Base-by-base conservation (phyloP, 2,888 invertebrate species). In the Pegoplata infirma region DNA sequence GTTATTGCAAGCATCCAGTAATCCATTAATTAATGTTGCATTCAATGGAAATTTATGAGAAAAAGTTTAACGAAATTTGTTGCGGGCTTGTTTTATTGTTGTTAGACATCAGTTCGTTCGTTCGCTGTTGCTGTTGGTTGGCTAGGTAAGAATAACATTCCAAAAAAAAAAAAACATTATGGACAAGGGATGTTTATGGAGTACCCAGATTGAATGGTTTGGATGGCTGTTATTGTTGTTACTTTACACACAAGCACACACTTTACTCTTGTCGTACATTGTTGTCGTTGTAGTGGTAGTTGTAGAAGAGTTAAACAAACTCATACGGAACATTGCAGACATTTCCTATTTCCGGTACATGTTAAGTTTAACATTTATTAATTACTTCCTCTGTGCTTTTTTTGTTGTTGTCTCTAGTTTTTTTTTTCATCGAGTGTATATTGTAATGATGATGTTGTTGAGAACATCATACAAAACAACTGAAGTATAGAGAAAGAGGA, bases 21-120 rank as follows among this genome's bases (percentile, higher is more conserved):
- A 80, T 80, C 76, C 80, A 76, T 80, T 80, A 80, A 80, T 80
- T 80, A 80, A 80, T 80, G 80, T 76, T 76, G 72, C 80, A 76
- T 69, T 80, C 64, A 72, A 76, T 73, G 76, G 61, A 76, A 76
- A 80, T 80, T 80, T 80, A 80, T 80, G 80, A 66, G 76, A 68
- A 73, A 80, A 80, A 80, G 58, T 80, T 80, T 76, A 76, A 73
- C 76, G 59, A 80, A 76, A 80, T 76, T 76, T 73, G 80, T 76
- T 76, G 72, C 76, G 76, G 68, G 72, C 67, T 76, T 76, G 68
- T 80, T 76, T 75, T 75, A 55, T 67, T 72, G 58, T 76, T 76
- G 68, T 68, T 58, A 28, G 53, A 28, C 28, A 55, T 32, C 23
- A 36, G 32, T 44, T 28, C n/a, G 68, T 19, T 56, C 36, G 55